phyloP scores from a whole-genome alignment of 2,113 vertebrate genomes.

The Holacanthus passer region DNA sequence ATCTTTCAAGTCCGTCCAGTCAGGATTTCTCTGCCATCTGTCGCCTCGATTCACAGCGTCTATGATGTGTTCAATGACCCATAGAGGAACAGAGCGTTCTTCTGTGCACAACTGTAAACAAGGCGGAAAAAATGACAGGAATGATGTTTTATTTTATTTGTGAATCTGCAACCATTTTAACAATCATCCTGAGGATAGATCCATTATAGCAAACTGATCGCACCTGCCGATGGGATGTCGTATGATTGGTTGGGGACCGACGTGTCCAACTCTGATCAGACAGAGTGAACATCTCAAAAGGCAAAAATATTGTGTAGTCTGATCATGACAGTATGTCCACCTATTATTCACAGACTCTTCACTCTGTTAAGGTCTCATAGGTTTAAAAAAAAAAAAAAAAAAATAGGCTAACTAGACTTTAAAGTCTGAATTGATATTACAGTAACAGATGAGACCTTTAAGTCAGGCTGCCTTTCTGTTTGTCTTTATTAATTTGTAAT shows the following conservation, averaged over 20 bases:
- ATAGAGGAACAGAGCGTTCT: not conserved
- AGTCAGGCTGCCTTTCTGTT: too few species aligned
- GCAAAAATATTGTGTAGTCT: not conserved
- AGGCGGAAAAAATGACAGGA: too few species aligned
- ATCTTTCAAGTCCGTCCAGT: not conserved
- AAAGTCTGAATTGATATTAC: not conserved
- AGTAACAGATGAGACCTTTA: too few species aligned
- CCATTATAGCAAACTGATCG: not conserved
- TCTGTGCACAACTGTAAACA: not conserved
- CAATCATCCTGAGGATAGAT: not conserved
- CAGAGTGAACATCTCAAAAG: not conserved
- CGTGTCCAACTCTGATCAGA: not conserved
- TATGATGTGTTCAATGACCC: conserved; percentile 5
- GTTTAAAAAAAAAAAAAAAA: too few species aligned
- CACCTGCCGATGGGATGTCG: not conserved
- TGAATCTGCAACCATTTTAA: not conserved
- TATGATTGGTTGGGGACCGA: not conserved
- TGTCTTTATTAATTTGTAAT: too few species aligned
- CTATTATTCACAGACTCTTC: not conserved
- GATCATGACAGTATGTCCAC: not conserved
- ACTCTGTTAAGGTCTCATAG: not conserved
- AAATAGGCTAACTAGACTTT: too few species aligned
- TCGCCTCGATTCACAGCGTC: conserved; percentile 2
- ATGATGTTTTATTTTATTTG: not conserved
- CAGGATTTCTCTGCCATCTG: not conserved